A percentile compares a stretch with the other conserved stretches of the same genome.
Evolutionary conservation across 1,140 invertebrate genomes (phyloP).

Genomic region (Leucophenga varia): DNA sequence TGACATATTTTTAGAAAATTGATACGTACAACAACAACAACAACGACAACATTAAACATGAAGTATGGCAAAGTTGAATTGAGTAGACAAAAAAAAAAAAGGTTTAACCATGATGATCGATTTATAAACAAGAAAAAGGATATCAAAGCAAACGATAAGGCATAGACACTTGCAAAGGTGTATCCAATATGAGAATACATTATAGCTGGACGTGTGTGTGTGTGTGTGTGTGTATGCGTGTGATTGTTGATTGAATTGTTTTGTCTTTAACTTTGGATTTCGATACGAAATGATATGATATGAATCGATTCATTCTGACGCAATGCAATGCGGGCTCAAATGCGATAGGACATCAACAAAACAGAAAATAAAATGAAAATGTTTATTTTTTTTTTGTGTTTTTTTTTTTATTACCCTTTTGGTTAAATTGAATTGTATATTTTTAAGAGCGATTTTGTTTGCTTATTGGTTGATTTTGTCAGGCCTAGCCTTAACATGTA

Average conservation of each 20-base stretch:
- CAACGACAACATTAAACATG: slow-evolving; percentile 15
- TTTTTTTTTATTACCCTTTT: slow-evolving; percentile 5
- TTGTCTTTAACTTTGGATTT: slow-evolving; percentile 18
- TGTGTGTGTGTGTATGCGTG: not conserved
- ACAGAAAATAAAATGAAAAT: too few relatives aligned
- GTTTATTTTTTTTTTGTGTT: too few relatives aligned
- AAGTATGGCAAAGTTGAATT: slow-evolving; percentile 8
- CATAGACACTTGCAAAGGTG: slow-evolving; percentile 19
- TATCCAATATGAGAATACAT: not conserved
- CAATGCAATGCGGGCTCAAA: too few relatives aligned
- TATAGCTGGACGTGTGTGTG: not conserved
- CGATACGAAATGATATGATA: too few relatives aligned
- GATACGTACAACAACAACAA: slow-evolving; percentile 23
- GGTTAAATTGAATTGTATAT: slow-evolving; percentile 42
- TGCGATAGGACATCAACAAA: too few relatives aligned
- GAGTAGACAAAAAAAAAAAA: slow-evolving; percentile 23
- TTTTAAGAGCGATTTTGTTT: too few relatives aligned
- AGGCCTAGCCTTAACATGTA: slow-evolving; percentile 7
- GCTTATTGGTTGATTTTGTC: too few relatives aligned
- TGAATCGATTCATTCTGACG: too few relatives aligned
- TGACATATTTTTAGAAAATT: slow-evolving; percentile 49
- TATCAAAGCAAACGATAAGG: slow-evolving; percentile 50
- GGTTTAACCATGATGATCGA: slow-evolving; percentile 32
- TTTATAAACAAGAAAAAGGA: slow-evolving; percentile 49
- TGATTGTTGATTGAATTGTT: slow-evolving; percentile 48